Conservation (phyloP, 1,140 invertebrate species). For the Drosophila rufa region DNA sequence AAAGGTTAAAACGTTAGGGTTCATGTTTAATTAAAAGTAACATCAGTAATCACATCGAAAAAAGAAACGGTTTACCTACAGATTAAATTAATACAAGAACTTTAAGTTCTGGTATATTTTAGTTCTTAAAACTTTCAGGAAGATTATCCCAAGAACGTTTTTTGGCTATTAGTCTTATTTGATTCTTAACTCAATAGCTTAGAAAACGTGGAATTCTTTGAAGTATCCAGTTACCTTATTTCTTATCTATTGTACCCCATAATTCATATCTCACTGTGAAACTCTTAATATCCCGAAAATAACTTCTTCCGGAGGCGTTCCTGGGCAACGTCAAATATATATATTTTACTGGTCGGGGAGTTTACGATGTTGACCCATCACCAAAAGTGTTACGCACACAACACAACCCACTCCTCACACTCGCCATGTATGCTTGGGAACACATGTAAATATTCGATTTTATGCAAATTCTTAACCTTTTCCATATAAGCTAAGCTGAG, state of each 20-base stretch:
- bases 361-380: constrained; percentile 61
- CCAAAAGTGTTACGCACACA: constrained; percentile 46
- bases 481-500: constrained; percentile 33
- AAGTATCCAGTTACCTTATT: neutral
- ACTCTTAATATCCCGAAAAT: neutral
- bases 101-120: no score
- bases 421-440: constrained; percentile 16
- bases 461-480: constrained; percentile 81
- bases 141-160: no score
- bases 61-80: no score
- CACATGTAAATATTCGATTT: constrained; percentile 74
- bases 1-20: neutral
- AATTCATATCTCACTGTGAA: neutral
- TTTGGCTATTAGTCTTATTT: no score
- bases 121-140: no score
- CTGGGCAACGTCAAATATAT: constrained; percentile 1
- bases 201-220: neutral
- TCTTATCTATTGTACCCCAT: neutral
- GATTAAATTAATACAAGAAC: no score
- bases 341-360: constrained; percentile 20
- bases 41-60: no score
- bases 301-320: neutral
- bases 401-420: constrained; percentile 14
- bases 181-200: neutral
- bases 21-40: neutral